A percentile compares a stretch with the other conserved stretches of the same genome.
Conservation (phyloP, 2,888 invertebrate genomes). For the Melipona bicolor region DNA sequence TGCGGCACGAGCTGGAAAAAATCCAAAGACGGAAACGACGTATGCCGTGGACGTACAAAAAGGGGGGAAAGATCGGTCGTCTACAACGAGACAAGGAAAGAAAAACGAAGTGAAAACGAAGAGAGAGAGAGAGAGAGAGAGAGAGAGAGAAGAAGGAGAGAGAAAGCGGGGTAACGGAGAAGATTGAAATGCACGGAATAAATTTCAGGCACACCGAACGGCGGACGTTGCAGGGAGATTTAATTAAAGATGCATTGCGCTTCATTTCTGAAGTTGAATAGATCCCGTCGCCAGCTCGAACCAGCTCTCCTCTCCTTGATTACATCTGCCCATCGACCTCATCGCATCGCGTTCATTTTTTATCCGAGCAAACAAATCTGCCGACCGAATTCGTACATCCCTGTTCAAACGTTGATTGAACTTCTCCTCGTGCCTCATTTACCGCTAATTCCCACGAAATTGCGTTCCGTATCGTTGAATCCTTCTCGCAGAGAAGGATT, state of each 20-base stretch:
- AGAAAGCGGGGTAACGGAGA: not conserved
- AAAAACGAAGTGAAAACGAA: not conserved
- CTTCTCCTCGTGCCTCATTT: slow-evolving; percentile 55
- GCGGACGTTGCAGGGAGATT: slow-evolving; percentile 70
- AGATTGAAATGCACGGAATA: slow-evolving; percentile 74
- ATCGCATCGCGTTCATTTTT: slow-evolving; percentile 42
- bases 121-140: not conserved
- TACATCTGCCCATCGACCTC: slow-evolving; percentile 56
- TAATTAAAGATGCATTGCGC: slow-evolving; percentile 79
- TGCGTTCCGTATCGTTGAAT: not conserved
- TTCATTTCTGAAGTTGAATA: slow-evolving; percentile 72
- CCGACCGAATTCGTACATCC: slow-evolving; percentile 16
- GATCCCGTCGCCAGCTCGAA: slow-evolving; percentile 46
- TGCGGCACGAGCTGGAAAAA: slow-evolving; percentile 55
- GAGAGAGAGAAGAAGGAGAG: not conserved
- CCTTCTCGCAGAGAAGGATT: too few species aligned
- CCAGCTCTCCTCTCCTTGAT: slow-evolving; percentile 55
- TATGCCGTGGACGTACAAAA: slow-evolving; percentile 12
- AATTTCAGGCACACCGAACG: slow-evolving; percentile 66
- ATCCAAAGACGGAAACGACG: slow-evolving; percentile 52
- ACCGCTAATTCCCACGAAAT: not conserved
- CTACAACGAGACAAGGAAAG: not conserved
- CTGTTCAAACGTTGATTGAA: slow-evolving; percentile 67
- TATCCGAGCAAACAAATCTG: slow-evolving; percentile 12
- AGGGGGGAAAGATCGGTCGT: not conserved